Conservation (phyloP, 2,888 invertebrate genomes). For the Endotricha flammealis region DNA sequence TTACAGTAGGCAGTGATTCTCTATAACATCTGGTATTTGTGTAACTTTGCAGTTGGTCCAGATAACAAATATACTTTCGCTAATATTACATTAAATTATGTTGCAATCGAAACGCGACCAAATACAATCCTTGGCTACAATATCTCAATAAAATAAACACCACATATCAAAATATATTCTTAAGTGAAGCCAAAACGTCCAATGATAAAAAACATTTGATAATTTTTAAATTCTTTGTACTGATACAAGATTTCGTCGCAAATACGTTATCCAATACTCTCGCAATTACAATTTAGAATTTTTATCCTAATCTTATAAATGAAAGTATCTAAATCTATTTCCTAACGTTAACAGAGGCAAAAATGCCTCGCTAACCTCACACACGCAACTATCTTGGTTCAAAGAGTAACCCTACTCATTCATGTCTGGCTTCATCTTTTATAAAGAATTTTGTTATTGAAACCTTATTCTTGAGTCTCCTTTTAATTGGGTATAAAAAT, state of each 20-base stretch:
- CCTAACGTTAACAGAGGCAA: constrained; percentile 40
- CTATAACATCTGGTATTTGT: constrained; percentile 36
- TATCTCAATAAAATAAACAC: constrained; percentile 46
- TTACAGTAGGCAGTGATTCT: constrained; percentile 39
- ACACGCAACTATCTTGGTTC: constrained; percentile 18
- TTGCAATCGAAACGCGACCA: constrained; percentile 26
- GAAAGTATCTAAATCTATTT: constrained; percentile 46
- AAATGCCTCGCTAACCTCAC: constrained; percentile 31
- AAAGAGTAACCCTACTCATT: constrained; percentile 38
- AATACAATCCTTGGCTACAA: constrained; percentile 30
- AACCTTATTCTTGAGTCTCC: too few species aligned
- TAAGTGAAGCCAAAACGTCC: constrained; percentile 48
- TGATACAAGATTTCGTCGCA: constrained; percentile 62
- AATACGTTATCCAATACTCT: constrained; percentile 44
- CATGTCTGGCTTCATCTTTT: constrained; percentile 9
- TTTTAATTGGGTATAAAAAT: too few species aligned
- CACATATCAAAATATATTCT: constrained; percentile 66
- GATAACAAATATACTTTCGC: constrained; percentile 26
- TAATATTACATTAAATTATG: constrained; percentile 26
- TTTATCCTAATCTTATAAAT: constrained; percentile 55
- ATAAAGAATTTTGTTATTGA: too few species aligned
- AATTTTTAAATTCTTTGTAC: constrained; percentile 66
- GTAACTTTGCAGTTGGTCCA: constrained; percentile 51
- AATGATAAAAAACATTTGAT: constrained; percentile 42
- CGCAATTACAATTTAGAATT: constrained; percentile 47